Percentiles rank a stretch among this genome's conserved stretches.
Conservation (phyloP, 2,113 vertebrate genomes). For the Pseudopipra pipra region DNA sequence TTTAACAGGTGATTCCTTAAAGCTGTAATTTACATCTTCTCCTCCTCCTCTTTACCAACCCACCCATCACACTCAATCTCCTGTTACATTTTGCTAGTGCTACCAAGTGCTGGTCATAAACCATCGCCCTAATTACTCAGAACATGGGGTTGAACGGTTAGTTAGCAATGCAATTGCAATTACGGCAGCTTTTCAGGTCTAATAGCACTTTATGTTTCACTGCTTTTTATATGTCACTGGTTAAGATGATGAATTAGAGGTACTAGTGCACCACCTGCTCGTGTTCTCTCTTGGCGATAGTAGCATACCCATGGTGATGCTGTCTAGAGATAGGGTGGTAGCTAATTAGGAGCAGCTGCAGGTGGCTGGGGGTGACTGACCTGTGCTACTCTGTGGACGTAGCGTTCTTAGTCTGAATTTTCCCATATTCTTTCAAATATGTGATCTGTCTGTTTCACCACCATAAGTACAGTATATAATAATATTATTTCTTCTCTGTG, state of each 20-base stretch:
- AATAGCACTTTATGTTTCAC: slow-evolving; percentile 69
- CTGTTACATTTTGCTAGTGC: slow-evolving; percentile 66
- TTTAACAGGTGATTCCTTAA: not conserved
- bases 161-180: slow-evolving; percentile 68
- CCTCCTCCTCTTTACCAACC: not conserved
- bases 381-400: not conserved
- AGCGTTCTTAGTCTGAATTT: not conserved
- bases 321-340: not conserved
- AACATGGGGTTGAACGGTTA: slow-evolving; percentile 65
- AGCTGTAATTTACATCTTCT: slow-evolving; percentile 13
- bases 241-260: slow-evolving; percentile 75
- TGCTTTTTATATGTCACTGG: slow-evolving; percentile 74
- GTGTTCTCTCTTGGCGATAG: not conserved
- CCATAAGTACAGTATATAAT: not conserved
- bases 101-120: slow-evolving; percentile 67
- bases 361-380: not conserved
- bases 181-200: slow-evolving; percentile 70
- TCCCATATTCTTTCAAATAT: not conserved
- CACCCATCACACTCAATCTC: not conserved
- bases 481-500: not conserved
- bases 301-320: fast-evolving
- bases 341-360: not conserved
- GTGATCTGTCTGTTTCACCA: not conserved
- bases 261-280: slow-evolving; percentile 43
- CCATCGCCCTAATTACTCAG: slow-evolving; percentile 73